Evolutionary conservation across 2,797 vertebrate genomes (phyloP).

Genomic region (Enteromius afrohamiltoni): DNA sequence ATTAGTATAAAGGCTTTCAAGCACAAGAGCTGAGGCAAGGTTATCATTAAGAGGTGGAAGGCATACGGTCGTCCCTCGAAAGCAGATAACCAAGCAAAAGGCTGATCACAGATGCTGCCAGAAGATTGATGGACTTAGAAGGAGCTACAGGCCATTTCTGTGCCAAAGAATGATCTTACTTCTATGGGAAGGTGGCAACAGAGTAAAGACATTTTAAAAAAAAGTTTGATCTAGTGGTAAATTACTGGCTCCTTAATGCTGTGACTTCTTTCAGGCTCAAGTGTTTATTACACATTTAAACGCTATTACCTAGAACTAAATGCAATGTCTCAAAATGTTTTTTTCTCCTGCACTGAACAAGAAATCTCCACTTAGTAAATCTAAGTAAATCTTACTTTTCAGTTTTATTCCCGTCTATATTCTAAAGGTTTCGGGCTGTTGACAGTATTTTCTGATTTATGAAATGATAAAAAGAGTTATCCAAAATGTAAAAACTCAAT

Average conservation of each 20-base stretch:
- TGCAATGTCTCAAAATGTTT: too few species aligned
- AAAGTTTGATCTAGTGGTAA: background rate
- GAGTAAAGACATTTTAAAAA: background rate
- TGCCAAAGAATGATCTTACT: background rate
- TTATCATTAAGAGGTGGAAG: background rate
- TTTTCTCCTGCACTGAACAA: background rate
- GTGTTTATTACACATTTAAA: too few species aligned
- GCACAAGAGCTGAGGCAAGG: conserved; percentile 5
- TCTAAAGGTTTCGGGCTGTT: background rate
- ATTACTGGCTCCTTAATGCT: background rate
- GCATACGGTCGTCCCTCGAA: background rate
- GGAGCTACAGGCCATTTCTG: background rate
- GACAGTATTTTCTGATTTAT: background rate
- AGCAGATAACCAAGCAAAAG: conserved; percentile 11
- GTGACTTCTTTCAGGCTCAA: background rate
- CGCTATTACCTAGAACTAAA: too few species aligned
- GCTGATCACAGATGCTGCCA: background rate
- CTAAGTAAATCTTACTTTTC: background rate
- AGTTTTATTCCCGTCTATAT: background rate
- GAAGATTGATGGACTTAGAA: conserved; percentile 1
- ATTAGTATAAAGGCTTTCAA: conserved; percentile 4
- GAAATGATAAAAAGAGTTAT: background rate
- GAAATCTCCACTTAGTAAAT: background rate
- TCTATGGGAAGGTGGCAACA: background rate
- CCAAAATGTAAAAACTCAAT: background rate